Evolutionary conservation across 2,797 vertebrate genomes (phyloP).

Genomic region (Choloepus didactylus): DNA sequence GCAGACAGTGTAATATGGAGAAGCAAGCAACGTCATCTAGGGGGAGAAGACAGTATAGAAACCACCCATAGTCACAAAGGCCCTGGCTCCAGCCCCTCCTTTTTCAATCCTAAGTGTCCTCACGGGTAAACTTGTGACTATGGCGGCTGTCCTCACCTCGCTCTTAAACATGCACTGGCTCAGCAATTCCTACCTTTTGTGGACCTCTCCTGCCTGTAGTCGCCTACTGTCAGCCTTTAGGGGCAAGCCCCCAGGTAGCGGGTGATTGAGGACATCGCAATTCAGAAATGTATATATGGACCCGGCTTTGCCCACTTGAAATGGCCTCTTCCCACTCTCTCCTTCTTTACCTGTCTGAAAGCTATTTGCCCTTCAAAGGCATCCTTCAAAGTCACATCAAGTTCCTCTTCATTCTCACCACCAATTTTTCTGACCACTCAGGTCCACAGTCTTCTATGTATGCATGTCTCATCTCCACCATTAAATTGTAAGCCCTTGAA

Average conservation of each 20-base stretch:
- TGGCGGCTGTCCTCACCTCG: not conserved
- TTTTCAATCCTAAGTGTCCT: not conserved
- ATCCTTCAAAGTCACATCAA: not conserved
- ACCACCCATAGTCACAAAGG: rapidly evolving
- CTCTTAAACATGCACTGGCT: not conserved
- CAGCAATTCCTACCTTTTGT: not conserved
- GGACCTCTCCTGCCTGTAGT: not conserved
- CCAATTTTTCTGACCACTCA: not conserved
- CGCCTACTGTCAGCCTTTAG: not conserved
- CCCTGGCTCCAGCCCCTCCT: not conserved
- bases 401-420: not conserved
- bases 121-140: not conserved
- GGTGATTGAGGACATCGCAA: not conserved
- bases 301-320: not conserved
- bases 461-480: not conserved
- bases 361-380: not conserved
- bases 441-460: not conserved
- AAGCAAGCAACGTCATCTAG: rapidly evolving
- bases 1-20: not conserved
- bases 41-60: not conserved
- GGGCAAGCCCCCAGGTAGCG: not conserved
- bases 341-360: not conserved
- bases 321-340: not conserved
- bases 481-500: not conserved
- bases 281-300: not conserved